These are phyloP conservation scores for Caenorhabditis macrosperma DNA, from an alignment of 2,888 invertebrate genomes.

Conservation along the genomic window DNA sequence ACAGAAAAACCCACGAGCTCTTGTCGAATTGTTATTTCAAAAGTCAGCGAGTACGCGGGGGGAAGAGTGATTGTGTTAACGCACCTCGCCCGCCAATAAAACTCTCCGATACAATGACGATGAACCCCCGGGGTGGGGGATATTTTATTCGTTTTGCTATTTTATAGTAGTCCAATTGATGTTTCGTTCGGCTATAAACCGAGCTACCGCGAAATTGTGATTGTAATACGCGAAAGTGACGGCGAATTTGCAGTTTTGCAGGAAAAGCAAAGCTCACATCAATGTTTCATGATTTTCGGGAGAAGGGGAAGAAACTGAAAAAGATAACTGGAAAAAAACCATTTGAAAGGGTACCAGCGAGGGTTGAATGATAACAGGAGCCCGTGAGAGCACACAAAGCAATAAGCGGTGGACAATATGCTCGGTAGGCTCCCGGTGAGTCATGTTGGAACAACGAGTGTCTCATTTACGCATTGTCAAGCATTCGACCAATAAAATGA, in stretches of 20 bases:
- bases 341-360: no score
- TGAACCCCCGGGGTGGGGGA: background rate
- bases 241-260: background rate
- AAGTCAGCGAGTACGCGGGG: background rate
- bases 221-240: background rate
- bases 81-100: slow-evolving; percentile 14
- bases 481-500: slow-evolving; percentile 42
- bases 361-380: no score
- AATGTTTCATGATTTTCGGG: no score
- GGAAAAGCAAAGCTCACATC: background rate
- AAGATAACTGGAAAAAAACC: no score
- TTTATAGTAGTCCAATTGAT: slow-evolving; percentile 20
- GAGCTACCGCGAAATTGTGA: slow-evolving; percentile 4
- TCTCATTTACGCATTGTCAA: slow-evolving; percentile 44
- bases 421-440: slow-evolving; percentile 3
- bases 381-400: no score
- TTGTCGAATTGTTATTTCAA: background rate
- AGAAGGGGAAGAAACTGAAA: no score
- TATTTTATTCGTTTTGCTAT: slow-evolving; percentile 23
- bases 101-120: slow-evolving; percentile 23
- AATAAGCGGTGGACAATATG: slow-evolving; percentile 16
- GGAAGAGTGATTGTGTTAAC: slow-evolving; percentile 38
- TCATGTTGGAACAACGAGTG: slow-evolving; percentile 12
- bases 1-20: no score
- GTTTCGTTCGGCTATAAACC: slow-evolving; percentile 29